Evolutionary conservation across 2,113 vertebrate genomes (phyloP).

Genomic region (Brienomyrus longianalis): DNA sequence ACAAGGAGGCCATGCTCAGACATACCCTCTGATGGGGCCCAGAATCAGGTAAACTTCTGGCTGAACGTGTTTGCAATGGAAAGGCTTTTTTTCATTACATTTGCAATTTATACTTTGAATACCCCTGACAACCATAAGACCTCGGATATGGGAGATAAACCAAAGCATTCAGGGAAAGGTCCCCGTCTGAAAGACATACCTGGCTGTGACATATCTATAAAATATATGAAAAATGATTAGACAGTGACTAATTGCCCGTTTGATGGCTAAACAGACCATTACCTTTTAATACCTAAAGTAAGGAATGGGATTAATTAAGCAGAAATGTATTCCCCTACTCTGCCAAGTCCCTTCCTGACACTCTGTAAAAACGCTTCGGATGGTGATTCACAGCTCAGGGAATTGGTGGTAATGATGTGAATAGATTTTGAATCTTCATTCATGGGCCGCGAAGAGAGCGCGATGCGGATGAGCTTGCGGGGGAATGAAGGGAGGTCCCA

Average conservation of each 20-base stretch:
- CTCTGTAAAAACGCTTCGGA: constrained; percentile 53
- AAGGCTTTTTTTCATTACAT: neutral
- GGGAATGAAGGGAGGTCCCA: constrained; percentile 16
- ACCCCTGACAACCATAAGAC: neutral
- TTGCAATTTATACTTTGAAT: neutral
- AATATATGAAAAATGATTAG: constrained; percentile 66
- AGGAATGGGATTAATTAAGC: constrained; percentile 69
- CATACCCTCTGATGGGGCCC: neutral
- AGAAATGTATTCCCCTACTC: constrained; percentile 63
- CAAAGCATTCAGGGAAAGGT: constrained; percentile 35
- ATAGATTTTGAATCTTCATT: constrained; percentile 44
- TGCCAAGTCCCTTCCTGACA: constrained; percentile 55
- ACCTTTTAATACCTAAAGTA: constrained; percentile 69
- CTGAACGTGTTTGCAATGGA: neutral
- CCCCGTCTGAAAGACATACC: constrained; percentile 40
- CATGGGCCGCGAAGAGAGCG: constrained; percentile 23
- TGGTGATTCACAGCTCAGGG: constrained; percentile 49
- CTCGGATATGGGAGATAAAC: constrained; percentile 29
- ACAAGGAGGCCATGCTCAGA: neutral
- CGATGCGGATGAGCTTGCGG: constrained; percentile 41
- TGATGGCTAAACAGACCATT: constrained; percentile 70
- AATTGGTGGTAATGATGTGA: constrained; percentile 53
- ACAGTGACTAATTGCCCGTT: constrained; percentile 68
- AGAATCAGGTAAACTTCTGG: neutral
- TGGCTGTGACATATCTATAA: constrained; percentile 55